Percentiles rank a stretch among this genome's conserved stretches.
Evolutionary conservation across 2,888 invertebrate genomes (phyloP).

Genomic region (Pyrrhosoma nymphula): DNA sequence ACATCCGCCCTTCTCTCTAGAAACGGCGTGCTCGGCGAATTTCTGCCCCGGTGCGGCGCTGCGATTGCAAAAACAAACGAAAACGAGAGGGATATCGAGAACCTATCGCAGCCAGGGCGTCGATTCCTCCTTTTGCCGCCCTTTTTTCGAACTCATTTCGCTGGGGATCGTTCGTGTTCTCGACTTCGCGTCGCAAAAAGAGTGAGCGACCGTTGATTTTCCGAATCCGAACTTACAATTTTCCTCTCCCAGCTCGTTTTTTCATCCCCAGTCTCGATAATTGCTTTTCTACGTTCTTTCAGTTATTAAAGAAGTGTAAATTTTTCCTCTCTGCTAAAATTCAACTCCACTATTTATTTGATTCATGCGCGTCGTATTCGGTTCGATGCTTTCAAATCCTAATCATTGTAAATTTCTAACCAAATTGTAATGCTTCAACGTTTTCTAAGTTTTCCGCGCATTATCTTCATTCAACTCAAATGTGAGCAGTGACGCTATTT

Average conservation of each 20-base stretch:
- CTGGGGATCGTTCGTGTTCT: not conserved
- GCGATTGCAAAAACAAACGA: not conserved
- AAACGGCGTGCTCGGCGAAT: not conserved
- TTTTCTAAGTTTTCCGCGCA: too few relatives aligned
- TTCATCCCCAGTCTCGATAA: not conserved
- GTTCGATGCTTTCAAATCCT: not conserved
- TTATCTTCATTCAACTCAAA: too few relatives aligned
- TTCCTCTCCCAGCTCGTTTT: too few relatives aligned
- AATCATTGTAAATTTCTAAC: not conserved
- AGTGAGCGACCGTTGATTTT: not conserved
- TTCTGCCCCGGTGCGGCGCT: slow-evolving; percentile 38
- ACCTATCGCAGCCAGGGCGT: not conserved
- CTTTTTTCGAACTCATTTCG: slow-evolving; percentile 10
- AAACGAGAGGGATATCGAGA: not conserved
- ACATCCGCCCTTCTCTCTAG: not conserved
- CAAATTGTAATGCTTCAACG: not conserved
- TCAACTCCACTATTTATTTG: not conserved
- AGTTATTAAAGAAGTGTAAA: not conserved
- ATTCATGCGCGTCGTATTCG: not conserved
- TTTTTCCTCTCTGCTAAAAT: not conserved
- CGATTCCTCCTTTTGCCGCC: not conserved
- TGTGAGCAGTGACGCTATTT: too few relatives aligned
- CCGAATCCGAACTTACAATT: not conserved
- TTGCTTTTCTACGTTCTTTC: not conserved
- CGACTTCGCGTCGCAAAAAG: not conserved